These are phyloP conservation scores for Delia radicum DNA, from an alignment of 1,140 invertebrate genomes.

Conservation along the genomic window DNA sequence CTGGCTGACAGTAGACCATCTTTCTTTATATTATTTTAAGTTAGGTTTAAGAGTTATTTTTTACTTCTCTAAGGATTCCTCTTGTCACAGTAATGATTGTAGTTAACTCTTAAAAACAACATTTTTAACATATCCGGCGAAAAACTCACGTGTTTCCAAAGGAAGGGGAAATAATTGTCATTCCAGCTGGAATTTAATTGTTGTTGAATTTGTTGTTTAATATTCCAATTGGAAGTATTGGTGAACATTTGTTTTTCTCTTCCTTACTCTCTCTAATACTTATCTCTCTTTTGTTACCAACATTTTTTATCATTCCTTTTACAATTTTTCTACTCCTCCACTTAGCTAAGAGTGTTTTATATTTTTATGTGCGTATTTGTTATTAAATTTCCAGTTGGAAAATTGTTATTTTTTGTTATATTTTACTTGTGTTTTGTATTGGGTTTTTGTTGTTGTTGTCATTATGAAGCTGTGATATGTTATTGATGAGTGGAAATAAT, in stretches of 20 bases:
- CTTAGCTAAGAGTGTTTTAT: background rate
- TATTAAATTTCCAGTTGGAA: too few relatives aligned
- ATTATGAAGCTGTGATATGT: background rate
- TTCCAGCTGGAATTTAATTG: background rate
- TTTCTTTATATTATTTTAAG: too few relatives aligned
- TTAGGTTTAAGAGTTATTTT: too few relatives aligned
- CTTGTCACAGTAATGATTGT: background rate
- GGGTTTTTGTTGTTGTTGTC: background rate
- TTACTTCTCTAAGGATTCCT: too few relatives aligned
- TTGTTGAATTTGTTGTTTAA: background rate
- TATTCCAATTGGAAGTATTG: background rate
- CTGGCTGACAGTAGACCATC: too few relatives aligned
- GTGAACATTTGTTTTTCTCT: too few relatives aligned
- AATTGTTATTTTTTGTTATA: background rate
- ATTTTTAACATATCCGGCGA: background rate
- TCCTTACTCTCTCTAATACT: background rate
- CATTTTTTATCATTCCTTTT: background rate
- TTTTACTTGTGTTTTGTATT: background rate
- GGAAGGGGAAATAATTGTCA: background rate
- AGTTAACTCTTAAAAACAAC: background rate
- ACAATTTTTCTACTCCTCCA: too few relatives aligned
- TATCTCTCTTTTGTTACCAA: background rate
- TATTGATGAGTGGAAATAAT: background rate
- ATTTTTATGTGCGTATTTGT: background rate
- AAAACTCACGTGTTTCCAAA: slow-evolving; percentile 7